Evolutionary conservation across 2,888 invertebrate genomes (phyloP), one percentile per base, ranked within the genome.

Genomic region (Ophion slaviceki): DNA sequence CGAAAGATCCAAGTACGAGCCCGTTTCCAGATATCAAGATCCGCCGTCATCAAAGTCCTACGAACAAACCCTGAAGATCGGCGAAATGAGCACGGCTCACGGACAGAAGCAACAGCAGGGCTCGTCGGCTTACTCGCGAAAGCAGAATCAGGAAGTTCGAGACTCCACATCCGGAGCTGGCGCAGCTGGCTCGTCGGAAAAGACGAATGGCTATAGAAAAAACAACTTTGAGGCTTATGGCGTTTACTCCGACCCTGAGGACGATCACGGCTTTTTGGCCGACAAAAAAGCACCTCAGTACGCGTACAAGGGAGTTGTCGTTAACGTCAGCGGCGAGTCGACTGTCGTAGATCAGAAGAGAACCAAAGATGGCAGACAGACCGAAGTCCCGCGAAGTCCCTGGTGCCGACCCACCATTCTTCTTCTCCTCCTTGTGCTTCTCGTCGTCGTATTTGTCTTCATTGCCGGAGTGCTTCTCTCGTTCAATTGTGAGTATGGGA

Each of bases 391-490:
- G 80, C 94, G 94, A 88, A 93, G 94, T 88, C 94, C 95, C 64
- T 95, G 95, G 95, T 95, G 95, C 90, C 94, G 95, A 88, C 95
- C 95, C 4, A 95, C 95, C 0, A 95, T 95, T 87, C 93, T 96
- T 64, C 93, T 96, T 74, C 94, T 96, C 53, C 94, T 96, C 53
- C 93, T 96, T 86, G 95, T 95, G 72, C 94, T 95, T 70, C 94
- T 96, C 87, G 95, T 96, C 86, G 94, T 95, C 85, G 94, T 95
- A 84, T 96, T 96, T 91, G 95, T 95, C 40, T 93, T 95, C 91
- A 95, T 96, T 87, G 95, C 95, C 87, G 95, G 95, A 76, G 95
- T 95, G 80, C 94, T 96, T 67, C 95, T 96, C 81, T 96, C 95
- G 92, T 95, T 95, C 90, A 95, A 96, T 92, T 95, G 96, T 96